Evolutionary conservation across 2,797 vertebrate species (phyloP), one percentile per base, ranked within the genome.

Genomic region (Vultur gryphus): DNA sequence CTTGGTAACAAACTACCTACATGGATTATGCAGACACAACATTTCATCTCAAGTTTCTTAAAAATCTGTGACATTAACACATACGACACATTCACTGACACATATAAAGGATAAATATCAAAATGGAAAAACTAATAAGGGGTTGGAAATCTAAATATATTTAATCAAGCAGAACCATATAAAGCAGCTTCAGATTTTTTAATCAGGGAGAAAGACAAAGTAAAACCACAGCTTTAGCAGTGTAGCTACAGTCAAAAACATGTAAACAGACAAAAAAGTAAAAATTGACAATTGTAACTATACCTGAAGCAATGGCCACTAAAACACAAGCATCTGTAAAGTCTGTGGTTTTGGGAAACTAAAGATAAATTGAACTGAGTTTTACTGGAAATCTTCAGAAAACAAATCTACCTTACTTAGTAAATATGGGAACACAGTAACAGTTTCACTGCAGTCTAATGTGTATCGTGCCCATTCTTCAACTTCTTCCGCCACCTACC

Each of bases 381-480:
- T 84, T 87, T 52, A 89, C 8, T 41, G 35, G 29, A 70, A 65
- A 41, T 16, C 19, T 72, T 65, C 49, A 75, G 41, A 54, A 77
- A 78, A 61, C 13, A 72, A 49, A 54, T 61, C 20, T 31, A 52
- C 31, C 11, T 76, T 19, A 29, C 13, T 61, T 35, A 64, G n/a
- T 26, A 65, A 82, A 76, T 23, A 25, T 1, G 7, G 54, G 61
- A 69, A 16, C 17, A 31, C 35, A 55, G 39, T 3, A 66, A 67
- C 15, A 5, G 29, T 59, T 70, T 39, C 72, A 55, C 7, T 65
- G 49, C 52, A 59, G 37, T 8, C 79, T 52, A 75, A 75, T 2
- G 12, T 4, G 23, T 8, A 43, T 7, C 0, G 0, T 5, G 31
- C 23, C 46, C 46, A 9, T 75, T 69, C 61, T 41, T 81, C 72